phyloP scores from a whole-genome alignment of 2,113 vertebrate genomes.

The Serilophus lunatus region DNA sequence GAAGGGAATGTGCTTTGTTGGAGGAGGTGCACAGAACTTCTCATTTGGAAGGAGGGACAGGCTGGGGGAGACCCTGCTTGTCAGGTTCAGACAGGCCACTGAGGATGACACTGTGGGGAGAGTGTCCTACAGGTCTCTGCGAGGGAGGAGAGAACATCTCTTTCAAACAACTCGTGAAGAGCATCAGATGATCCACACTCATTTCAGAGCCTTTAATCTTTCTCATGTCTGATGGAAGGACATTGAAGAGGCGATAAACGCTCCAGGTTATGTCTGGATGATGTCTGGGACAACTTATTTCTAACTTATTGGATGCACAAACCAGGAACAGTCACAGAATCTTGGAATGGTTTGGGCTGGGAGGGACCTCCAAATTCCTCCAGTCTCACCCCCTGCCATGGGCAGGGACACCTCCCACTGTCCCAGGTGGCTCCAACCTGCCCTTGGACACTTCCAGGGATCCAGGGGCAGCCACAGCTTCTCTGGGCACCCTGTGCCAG shows the following conservation, averaged over 20 bases:
- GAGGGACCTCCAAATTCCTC: neutral
- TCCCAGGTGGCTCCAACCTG: neutral
- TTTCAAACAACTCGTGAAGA: neutral
- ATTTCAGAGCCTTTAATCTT: neutral
- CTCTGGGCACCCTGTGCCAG: neutral
- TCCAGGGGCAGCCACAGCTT: neutral
- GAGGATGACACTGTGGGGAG: neutral
- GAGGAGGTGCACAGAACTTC: neutral
- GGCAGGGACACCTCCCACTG: neutral
- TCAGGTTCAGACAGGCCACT: neutral
- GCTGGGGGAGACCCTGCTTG: neutral
- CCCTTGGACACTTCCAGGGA: neutral
- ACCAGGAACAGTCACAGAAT: neutral
- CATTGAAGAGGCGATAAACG: neutral
- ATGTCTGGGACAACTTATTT: neutral
- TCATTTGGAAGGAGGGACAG: neutral
- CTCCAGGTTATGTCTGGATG: neutral
- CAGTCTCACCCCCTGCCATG: neutral
- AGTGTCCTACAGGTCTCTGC: neutral
- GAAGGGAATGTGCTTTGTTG: neutral
- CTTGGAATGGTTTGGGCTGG: neutral
- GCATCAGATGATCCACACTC: neutral
- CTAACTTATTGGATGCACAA: neutral
- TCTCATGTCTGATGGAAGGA: neutral
- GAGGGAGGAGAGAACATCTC: neutral